phyloP scores from a whole-genome alignment of 92 coral and sea anemone species.

The Siderastrea siderea region DNA sequence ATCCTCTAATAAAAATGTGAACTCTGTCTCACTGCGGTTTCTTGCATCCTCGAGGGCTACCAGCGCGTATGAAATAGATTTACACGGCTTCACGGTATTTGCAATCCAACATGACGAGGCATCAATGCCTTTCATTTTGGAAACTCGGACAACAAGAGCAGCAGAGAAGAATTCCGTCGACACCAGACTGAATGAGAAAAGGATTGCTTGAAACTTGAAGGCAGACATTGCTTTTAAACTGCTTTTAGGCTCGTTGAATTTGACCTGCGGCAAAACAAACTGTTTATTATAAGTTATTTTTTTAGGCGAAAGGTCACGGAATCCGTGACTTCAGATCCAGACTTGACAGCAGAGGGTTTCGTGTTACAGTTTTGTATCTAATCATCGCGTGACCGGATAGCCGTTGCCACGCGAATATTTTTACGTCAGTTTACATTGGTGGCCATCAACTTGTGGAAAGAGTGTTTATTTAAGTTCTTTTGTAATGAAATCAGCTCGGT shows the following conservation, averaged over 20 bases:
- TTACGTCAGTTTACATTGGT: too few species aligned
- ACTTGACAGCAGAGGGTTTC: too few species aligned
- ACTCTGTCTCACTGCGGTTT: constrained; percentile 56
- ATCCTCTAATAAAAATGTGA: constrained; percentile 67
- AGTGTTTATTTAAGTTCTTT: too few species aligned
- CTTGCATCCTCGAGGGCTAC: constrained; percentile 18
- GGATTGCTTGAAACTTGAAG: not conserved
- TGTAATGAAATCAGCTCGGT: too few species aligned
- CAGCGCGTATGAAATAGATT: constrained; percentile 72
- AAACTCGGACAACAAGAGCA: constrained; percentile 58
- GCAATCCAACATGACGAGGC: constrained; percentile 49
- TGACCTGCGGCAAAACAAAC: not conserved
- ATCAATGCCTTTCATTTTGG: constrained; percentile 69
- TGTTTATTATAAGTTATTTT: too few species aligned
- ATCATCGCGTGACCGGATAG: too few species aligned
- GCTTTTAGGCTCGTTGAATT: not conserved
- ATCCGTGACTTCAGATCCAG: too few species aligned
- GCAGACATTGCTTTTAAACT: not conserved
- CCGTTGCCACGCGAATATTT: too few species aligned
- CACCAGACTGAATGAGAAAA: not conserved
- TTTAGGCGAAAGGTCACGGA: too few species aligned
- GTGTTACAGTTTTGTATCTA: too few species aligned
- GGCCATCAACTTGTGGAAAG: too few species aligned
- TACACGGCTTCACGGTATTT: constrained; percentile 55
- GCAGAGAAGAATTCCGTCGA: not conserved